Evolutionary conservation across 2,888 invertebrate genomes (phyloP), one percentile per base, ranked within the genome.

Genomic region (Theodoxus fluviatilis): DNA sequence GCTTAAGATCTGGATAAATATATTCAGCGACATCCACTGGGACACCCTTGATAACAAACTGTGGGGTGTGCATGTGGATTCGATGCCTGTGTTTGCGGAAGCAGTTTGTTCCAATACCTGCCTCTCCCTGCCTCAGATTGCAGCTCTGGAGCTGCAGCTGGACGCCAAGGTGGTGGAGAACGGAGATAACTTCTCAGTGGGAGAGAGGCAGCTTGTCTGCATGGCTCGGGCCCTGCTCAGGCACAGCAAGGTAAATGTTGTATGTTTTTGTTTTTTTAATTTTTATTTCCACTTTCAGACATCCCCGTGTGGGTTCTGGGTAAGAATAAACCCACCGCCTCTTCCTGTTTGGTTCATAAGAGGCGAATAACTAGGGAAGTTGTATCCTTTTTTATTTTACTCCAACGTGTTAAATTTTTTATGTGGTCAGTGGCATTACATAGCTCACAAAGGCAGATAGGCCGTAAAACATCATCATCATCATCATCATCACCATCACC

Each of bases 151-250:
- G 43, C 69, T 74, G 37, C 76, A 80, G 68, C 75, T 84, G 37
- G 88, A 90, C 66, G 86, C 89, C n/a, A 78, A 82, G 57, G 88
- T 91, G 18, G 86, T 87, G n/a, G 88, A 88, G 73, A 85, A 86
- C 74, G 90, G 90, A 40, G 87, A 83, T 71, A 90, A 90, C 76
- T 88, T 90, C 76, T 90, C 90, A 4, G 88, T 87, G 25, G 91
- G 91, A 9, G 91, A 92, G 79, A 87, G 90, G 69, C 92, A 92
- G 80, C 84, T 92, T 33, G 79, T 92, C 25, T 91, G 91, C 79
- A 87, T 92, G 81, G 90, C 91, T 1, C 85, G 91, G 78, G 91
- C 91, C 25, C 79, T 91, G 55, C 86, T 92, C 15, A 85, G 89
- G 68, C 87, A 88, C 73, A 88, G 88, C 71, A 90, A 90, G 84